A percentile compares a stretch with the other conserved stretches of the same genome.
These are phyloP conservation scores for Heterodera filipjevi DNA, from an alignment of 2,888 invertebrate genomes.

Conservation along the genomic window DNA sequence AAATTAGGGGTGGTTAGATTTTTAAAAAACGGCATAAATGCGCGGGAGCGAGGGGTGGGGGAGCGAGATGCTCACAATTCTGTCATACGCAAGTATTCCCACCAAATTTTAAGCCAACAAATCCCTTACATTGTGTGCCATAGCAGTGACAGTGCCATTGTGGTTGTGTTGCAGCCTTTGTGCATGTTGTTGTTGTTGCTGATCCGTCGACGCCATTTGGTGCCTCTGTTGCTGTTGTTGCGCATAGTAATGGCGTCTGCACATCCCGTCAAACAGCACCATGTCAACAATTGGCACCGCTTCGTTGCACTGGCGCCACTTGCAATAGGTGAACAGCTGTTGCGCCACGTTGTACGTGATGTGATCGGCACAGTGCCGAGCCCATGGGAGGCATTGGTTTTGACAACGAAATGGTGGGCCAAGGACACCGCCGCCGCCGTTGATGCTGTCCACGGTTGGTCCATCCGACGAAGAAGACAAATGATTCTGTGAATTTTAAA, in stretches of 20 bases:
- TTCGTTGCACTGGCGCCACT: conserved; percentile 40
- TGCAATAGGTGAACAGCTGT: conserved; percentile 49
- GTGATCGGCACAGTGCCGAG: conserved; percentile 51
- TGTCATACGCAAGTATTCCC: too few species aligned
- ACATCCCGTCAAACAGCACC: conserved; percentile 47
- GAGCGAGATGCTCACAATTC: neutral
- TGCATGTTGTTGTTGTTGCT: neutral
- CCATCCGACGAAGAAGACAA: conserved; percentile 7
- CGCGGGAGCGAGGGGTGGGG: too few species aligned
- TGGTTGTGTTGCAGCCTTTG: neutral
- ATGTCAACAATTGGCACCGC: conserved; percentile 42
- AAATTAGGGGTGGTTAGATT: too few species aligned
- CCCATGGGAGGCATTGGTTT: conserved; percentile 46
- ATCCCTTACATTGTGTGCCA: neutral
- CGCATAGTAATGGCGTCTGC: conserved; percentile 43
- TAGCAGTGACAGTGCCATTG: neutral
- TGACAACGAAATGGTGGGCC: neutral
- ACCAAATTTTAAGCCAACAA: too few species aligned
- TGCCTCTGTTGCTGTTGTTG: conserved; percentile 27
- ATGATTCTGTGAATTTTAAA: too few species aligned
- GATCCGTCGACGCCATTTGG: neutral
- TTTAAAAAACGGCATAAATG: too few species aligned
- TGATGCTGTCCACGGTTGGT: neutral
- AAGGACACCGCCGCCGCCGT: neutral
- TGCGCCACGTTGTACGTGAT: conserved; percentile 51